Evolutionary conservation across 1,140 invertebrate genomes (phyloP).

Genomic region (Drosophila tristis): DNA sequence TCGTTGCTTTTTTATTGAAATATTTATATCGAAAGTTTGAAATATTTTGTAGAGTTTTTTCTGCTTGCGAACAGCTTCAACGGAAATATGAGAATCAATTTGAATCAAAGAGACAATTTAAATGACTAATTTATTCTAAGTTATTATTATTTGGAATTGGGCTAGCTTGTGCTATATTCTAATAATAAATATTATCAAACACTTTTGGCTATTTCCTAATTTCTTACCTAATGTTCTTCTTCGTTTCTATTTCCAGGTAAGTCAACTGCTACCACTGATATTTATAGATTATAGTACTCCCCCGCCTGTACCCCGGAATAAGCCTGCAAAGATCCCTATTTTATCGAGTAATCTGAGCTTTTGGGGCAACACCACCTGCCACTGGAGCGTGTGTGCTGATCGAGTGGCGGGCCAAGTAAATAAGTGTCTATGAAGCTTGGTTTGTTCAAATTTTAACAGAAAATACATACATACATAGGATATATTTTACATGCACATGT

Average conservation of each 20-base stretch:
- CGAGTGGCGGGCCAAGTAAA: background rate
- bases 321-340: background rate
- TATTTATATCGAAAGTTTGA: too few species aligned
- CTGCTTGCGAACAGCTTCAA: too few species aligned
- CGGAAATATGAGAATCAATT: too few species aligned
- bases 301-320: constrained; percentile 2
- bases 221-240: background rate
- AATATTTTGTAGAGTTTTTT: too few species aligned
- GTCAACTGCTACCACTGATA: constrained; percentile 15
- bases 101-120: too few species aligned
- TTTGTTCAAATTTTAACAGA: constrained; percentile 6
- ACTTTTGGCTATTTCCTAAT: constrained; percentile 15
- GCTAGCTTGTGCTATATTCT: too few species aligned
- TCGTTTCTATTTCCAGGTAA: constrained; percentile 60
- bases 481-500: too few species aligned
- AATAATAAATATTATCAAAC: too few species aligned
- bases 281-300: constrained; percentile 12
- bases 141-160: too few species aligned
- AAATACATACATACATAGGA: background rate
- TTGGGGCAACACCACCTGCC: background rate
- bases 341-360: constrained; percentile 30
- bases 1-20: too few species aligned
- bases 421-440: background rate
- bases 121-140: too few species aligned
- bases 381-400: background rate